Conservation (phyloP, 2,113 vertebrate species). For the Catharus fuscescens region DNA sequence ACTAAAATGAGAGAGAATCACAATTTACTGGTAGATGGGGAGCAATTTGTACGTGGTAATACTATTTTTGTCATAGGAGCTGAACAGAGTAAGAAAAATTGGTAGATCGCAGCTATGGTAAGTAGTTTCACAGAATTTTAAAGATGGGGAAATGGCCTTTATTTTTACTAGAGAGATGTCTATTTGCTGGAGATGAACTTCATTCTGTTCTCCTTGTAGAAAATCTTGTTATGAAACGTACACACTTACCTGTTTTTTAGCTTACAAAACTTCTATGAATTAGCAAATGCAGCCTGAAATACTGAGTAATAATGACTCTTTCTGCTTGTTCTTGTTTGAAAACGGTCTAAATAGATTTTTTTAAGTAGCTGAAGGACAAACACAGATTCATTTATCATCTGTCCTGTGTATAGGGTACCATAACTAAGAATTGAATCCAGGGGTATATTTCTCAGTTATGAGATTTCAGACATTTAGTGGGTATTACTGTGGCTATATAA, state of each 20-base stretch:
- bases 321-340: background rate
- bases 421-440: background rate
- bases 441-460: background rate
- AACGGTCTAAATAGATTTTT: background rate
- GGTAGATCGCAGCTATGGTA: background rate
- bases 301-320: background rate
- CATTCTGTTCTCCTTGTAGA: background rate
- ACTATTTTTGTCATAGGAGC: background rate
- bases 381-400: background rate
- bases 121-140: background rate
- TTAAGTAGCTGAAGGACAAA: background rate
- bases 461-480: background rate
- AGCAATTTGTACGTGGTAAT: background rate
- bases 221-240: background rate
- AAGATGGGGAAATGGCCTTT: background rate
- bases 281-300: background rate
- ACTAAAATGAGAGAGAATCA: background rate
- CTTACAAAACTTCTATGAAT: background rate
- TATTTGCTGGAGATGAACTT: background rate
- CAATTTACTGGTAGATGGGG: background rate
- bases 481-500: background rate
- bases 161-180: background rate
- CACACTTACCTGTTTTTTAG: rapidly evolving
- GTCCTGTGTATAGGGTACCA: background rate
- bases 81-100: background rate